Evolutionary conservation across 2,888 invertebrate genomes (phyloP).

Genomic region (Melolontha melolontha): DNA sequence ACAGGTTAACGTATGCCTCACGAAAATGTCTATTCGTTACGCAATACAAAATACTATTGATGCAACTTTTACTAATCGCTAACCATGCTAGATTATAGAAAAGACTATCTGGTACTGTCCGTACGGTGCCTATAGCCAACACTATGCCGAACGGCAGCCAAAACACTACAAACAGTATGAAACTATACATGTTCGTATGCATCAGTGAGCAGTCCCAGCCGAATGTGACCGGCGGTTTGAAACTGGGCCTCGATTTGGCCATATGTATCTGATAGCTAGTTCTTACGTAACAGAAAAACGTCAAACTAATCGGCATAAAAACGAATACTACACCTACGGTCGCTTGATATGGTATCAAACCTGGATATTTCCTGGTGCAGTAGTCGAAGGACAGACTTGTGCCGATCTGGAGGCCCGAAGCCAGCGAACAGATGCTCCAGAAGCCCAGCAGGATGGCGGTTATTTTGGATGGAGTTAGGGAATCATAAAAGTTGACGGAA

Average conservation of each 20-base stretch:
- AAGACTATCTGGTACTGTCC: constrained; percentile 66
- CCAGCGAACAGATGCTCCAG: constrained; percentile 70
- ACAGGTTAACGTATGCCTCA: constrained; percentile 78
- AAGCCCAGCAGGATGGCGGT: constrained; percentile 69
- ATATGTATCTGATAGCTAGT: constrained; percentile 68
- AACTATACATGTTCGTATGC: constrained; percentile 75
- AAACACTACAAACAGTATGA: constrained; percentile 71
- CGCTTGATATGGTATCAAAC: constrained; percentile 71
- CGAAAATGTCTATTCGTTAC: constrained; percentile 76
- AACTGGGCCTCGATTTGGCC: constrained; percentile 69
- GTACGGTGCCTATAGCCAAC: constrained; percentile 69
- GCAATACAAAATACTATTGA: constrained; percentile 76
- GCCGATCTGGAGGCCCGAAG: constrained; percentile 73
- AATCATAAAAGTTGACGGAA: constrained; percentile 67
- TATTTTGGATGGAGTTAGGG: constrained; percentile 67
- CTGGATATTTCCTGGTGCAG: constrained; percentile 70
- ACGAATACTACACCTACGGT: constrained; percentile 71
- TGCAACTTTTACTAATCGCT: constrained; percentile 76
- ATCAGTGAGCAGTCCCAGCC: constrained; percentile 74
- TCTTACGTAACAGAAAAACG: constrained; percentile 69
- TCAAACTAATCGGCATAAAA: constrained; percentile 70
- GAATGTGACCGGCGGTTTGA: constrained; percentile 73
- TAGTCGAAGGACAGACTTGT: constrained; percentile 76
- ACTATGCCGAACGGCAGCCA: constrained; percentile 79
- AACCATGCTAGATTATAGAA: constrained; percentile 79